Conservation (phyloP, 2,797 vertebrate genomes). For the Sebastes paucispinis region DNA sequence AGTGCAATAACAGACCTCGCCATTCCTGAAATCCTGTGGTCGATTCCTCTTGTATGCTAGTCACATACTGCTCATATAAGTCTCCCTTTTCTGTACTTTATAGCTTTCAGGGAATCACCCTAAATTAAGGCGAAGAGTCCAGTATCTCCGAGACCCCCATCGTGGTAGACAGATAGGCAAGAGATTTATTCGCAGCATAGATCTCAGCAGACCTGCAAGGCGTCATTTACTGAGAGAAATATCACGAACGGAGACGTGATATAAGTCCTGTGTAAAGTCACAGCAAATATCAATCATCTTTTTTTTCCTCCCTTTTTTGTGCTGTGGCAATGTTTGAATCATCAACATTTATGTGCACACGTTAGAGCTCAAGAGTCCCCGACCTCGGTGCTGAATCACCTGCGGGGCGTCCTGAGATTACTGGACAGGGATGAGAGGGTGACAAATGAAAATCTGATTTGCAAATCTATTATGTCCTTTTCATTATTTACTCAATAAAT, state of each 20-base stretch:
- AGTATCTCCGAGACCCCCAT: constrained; percentile 4
- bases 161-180: constrained; percentile 10
- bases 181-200: constrained; percentile 25
- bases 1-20: neutral
- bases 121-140: neutral
- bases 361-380: neutral
- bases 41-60: neutral
- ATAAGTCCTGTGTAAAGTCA: constrained; percentile 19
- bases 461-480: constrained; percentile 28
- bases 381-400: neutral
- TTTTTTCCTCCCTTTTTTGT: neutral
- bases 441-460: constrained; percentile 21
- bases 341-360: constrained; percentile 5
- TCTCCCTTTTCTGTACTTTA: constrained; percentile 5
- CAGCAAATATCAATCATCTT: constrained; percentile 29
- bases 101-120: constrained; percentile 4
- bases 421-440: neutral
- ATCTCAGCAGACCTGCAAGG: constrained; percentile 16
- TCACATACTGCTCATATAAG: constrained; percentile 10
- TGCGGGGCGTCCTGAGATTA: neutral
- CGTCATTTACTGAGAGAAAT: constrained; percentile 22
- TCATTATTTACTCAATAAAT: constrained; percentile 5
- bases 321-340: constrained; percentile 31
- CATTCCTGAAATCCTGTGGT: constrained; percentile 1
- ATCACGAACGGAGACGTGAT: constrained; percentile 6